These are phyloP conservation scores for Andrena trimmerana DNA, from an alignment of 2,888 invertebrate genomes.

Conservation along the genomic window DNA sequence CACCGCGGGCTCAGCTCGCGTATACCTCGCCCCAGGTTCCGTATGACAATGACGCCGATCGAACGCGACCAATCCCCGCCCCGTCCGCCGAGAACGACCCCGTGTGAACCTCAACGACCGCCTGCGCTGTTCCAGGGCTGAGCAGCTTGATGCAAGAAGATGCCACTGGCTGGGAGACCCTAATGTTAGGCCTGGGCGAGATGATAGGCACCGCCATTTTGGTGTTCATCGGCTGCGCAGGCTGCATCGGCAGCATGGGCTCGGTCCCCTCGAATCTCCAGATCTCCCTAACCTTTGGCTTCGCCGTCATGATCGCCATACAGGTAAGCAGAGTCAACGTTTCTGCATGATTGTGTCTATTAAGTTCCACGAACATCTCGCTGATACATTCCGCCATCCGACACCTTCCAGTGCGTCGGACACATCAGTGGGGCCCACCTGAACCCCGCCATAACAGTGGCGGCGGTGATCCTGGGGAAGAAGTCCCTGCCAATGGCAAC, in stretches of 20 bases:
- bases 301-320: slow-evolving; percentile 89
- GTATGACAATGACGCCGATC: not conserved
- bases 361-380: no score
- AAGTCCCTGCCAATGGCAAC: slow-evolving; percentile 87
- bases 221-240: slow-evolving; percentile 91
- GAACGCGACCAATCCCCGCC: no score
- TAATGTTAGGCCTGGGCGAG: slow-evolving; percentile 87
- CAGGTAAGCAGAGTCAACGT: slow-evolving; percentile 85
- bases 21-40: not conserved
- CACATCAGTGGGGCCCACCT: slow-evolving; percentile 92
- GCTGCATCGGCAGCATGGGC: slow-evolving; percentile 86
- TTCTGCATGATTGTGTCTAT: no score
- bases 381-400: not conserved
- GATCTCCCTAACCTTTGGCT: slow-evolving; percentile 88
- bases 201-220: slow-evolving; percentile 89
- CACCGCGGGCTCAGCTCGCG: slow-evolving; percentile 5
- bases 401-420: slow-evolving; percentile 88
- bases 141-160: slow-evolving; percentile 75
- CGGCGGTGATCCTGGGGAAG: slow-evolving; percentile 88
- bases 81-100: no score
- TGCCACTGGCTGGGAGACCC: slow-evolving; percentile 65
- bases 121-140: slow-evolving; percentile 71
- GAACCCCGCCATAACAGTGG: slow-evolving; percentile 91
- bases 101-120: not conserved
- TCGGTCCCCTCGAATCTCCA: slow-evolving; percentile 85